Evolutionary conservation across 2,888 invertebrate species (phyloP).

Genomic region (Tetheella fluctuosa): DNA sequence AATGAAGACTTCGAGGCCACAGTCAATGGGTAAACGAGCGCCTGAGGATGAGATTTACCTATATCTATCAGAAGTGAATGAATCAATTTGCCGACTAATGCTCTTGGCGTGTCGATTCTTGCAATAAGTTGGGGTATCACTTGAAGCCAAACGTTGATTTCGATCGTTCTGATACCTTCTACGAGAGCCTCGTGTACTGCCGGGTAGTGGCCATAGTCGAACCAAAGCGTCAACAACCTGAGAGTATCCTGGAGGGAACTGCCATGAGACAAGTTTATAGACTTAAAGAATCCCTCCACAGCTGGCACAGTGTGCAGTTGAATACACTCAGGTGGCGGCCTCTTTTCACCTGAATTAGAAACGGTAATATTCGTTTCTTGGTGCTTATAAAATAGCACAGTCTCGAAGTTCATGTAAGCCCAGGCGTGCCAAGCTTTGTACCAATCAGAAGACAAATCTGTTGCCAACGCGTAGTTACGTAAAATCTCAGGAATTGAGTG

Average conservation of each 20-base stretch:
- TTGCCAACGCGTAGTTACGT: slow-evolving; percentile 92
- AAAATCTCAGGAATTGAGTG: slow-evolving; percentile 89
- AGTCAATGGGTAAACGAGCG: slow-evolving; percentile 97
- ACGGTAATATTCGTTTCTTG: slow-evolving; percentile 64
- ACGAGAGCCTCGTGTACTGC: slow-evolving; percentile 97
- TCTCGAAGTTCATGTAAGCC: slow-evolving; percentile 99
- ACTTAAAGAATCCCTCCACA: slow-evolving; percentile 97
- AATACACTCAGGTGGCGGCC: slow-evolving; percentile 81
- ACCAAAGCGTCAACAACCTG: slow-evolving; percentile 97
- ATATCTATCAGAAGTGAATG: slow-evolving; percentile 97
- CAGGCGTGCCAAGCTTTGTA: slow-evolving; percentile 99
- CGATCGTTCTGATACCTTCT: slow-evolving; percentile 96
- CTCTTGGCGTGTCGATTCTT: slow-evolving; percentile 96
- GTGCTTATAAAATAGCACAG: slow-evolving; percentile 88
- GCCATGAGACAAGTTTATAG: slow-evolving; percentile 95
- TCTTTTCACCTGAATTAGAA: slow-evolving; percentile 45
- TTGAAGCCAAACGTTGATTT: slow-evolving; percentile 99
- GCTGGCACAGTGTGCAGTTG: slow-evolving; percentile 95
- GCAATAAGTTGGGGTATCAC: slow-evolving; percentile 99
- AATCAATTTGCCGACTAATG: slow-evolving; percentile 94
- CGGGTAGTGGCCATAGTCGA: slow-evolving; percentile 97
- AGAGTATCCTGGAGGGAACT: slow-evolving; percentile 98
- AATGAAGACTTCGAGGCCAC: slow-evolving; percentile 98
- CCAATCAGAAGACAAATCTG: slow-evolving; percentile 93
- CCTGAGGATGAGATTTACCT: slow-evolving; percentile 98